Base-by-base conservation (phyloP, 1,140 invertebrate species). In the Bombyx mandarina region DNA sequence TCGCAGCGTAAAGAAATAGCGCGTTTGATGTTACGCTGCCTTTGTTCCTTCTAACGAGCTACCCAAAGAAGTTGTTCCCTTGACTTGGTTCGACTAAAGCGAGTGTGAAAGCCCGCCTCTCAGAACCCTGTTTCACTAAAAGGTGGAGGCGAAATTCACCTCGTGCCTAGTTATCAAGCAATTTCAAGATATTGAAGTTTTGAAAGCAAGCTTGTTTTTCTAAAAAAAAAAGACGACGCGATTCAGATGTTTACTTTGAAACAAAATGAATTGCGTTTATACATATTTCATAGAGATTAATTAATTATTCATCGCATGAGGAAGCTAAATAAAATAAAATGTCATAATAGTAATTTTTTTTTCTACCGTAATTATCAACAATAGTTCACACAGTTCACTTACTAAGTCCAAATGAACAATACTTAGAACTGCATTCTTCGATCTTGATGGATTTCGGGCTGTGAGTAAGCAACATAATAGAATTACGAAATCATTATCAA, bases 1-100 rank as follows among this genome's bases (percentile, higher is more conserved):
- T 66, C 52, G 63, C 67, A 65, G 69, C 71, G 58, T 71, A 70
- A 77, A 73, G 74, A 72, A 79, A 75, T 70, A 63, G 57, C 57
- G 65, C 66, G 26, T 76, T 78, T 76, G 72, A 79, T 75, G 73
- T 75, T 54, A 56, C 61, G 57, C 65, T 57, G 65, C 61, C 71
- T 76, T 76, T 78, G 66, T 76, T 74, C 68, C 62, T 63, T 62
- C 56, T 76, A 78, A 78, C 68, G 74, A 75, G 76, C 65, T 66
- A 55, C 57, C 54, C 59, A 70, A 66, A 67, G 60, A 61, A 65
- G 56, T 58, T 61, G 52, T 52, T 56, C 50, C 44, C 58, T 35
- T 57, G 56, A 45, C 58, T 61, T 62, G 57, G 49, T 56, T 60
- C 62, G 56, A 57, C 66, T 65, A 69, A 69, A 71, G 64, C 66